Conservation (phyloP, 2,888 invertebrate genomes). For the Bruchidius siliquastri region DNA sequence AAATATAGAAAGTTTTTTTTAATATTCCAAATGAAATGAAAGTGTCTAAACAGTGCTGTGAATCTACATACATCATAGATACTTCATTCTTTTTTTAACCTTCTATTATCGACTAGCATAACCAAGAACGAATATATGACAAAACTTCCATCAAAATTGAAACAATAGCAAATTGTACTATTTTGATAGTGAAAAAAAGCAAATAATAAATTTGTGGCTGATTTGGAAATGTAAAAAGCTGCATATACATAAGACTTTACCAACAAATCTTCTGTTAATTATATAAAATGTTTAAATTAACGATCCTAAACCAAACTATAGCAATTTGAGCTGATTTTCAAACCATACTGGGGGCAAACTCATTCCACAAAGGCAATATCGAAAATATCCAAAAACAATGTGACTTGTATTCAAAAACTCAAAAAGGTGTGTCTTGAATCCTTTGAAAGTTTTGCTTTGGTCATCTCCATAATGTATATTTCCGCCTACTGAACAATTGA, state of each 20-base stretch:
- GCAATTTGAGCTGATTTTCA: conserved; percentile 2
- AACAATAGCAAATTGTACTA: background rate
- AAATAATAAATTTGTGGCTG: conserved; percentile 4
- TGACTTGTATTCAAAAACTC: background rate
- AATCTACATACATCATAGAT: too few species aligned
- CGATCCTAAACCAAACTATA: conserved; percentile 5
- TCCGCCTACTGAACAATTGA: too few species aligned
- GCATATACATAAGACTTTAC: conserved; percentile 4
- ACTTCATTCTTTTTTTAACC: too few species aligned
- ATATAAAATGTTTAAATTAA: conserved; percentile 17
- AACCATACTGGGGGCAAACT: background rate
- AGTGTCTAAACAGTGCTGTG: too few species aligned
- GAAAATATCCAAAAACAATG: too few species aligned
- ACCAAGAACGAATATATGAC: background rate
- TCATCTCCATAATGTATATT: too few species aligned
- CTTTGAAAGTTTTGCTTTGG: too few species aligned
- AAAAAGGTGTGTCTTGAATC: background rate
- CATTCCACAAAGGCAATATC: background rate
- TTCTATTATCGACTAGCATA: too few species aligned
- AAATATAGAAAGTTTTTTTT: too few species aligned
- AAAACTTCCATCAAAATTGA: background rate
- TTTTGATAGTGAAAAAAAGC: background rate
- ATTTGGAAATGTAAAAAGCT: conserved; percentile 16
- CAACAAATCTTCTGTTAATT: background rate
- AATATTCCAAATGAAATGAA: too few species aligned